These are phyloP conservation scores for Xestia sexstrigata DNA, from an alignment of 2,888 invertebrate genomes.

Conservation along the genomic window DNA sequence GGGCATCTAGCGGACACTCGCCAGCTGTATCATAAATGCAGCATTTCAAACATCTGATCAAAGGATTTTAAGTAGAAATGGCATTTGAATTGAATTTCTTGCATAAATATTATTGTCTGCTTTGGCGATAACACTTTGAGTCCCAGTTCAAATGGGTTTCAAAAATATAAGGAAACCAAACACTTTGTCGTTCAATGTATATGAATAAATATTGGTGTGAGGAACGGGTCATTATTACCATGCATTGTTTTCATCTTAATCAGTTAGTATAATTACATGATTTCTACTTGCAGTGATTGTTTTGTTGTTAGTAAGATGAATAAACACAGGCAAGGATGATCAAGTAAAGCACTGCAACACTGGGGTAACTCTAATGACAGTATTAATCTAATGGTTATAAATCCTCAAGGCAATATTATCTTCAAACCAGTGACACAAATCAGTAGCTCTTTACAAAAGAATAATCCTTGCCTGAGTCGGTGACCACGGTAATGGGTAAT, in stretches of 20 bases:
- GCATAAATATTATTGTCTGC: constrained; percentile 6
- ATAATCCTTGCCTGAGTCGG: constrained; percentile 91
- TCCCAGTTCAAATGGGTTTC: constrained; percentile 75
- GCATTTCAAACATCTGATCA: constrained; percentile 30
- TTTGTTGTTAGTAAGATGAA: constrained; percentile 88
- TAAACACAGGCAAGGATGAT: constrained; percentile 91
- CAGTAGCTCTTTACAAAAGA: constrained; percentile 90
- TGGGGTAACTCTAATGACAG: constrained; percentile 88
- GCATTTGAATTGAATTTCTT: constrained; percentile 21
- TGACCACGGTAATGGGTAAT: constrained; percentile 92
- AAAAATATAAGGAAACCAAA: constrained; percentile 41
- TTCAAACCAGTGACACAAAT: constrained; percentile 90
- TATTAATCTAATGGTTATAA: constrained; percentile 89
- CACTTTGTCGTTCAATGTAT: constrained; percentile 39
- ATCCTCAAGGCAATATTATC: constrained; percentile 90
- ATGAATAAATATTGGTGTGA: constrained; percentile 64
- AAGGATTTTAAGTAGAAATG: constrained; percentile 11
- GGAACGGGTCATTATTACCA: constrained; percentile 80
- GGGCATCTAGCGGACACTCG: constrained; percentile 66
- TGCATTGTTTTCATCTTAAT: constrained; percentile 80
- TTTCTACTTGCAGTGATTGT: constrained; percentile 85
- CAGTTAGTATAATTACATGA: constrained; percentile 84
- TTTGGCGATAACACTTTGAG: constrained; percentile 35
- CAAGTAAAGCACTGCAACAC: constrained; percentile 91
- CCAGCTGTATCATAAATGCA: constrained; percentile 24